Conservation (phyloP, 2,888 invertebrate genomes). For the Drosophila demipolita region DNA sequence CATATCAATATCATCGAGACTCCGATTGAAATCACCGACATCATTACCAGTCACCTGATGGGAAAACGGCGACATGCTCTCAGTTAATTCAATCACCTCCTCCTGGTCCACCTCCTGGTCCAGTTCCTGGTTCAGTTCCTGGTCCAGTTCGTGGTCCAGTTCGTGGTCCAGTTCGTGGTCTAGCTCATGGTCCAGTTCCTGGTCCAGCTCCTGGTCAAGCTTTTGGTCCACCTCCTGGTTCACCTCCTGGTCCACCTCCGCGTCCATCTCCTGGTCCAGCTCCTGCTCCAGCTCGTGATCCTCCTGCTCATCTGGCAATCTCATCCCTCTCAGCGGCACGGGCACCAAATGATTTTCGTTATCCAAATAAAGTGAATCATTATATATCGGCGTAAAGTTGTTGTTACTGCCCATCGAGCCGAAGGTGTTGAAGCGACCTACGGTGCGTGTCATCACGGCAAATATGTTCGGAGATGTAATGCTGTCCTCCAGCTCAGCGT, state of each 20-base stretch:
- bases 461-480: slow-evolving; percentile 51
- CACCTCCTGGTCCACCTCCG: neutral
- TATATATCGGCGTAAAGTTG: slow-evolving; percentile 90
- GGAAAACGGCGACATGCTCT: slow-evolving; percentile 9
- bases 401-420: slow-evolving; percentile 88
- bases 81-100: neutral
- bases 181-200: slow-evolving; percentile 40
- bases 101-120: neutral
- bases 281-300: slow-evolving; percentile 13
- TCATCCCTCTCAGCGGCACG: slow-evolving; percentile 55
- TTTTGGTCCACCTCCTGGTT: neutral
- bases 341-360: slow-evolving; percentile 80
- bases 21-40: neutral
- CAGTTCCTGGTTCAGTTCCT: neutral
- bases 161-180: neutral
- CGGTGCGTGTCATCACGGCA: slow-evolving; percentile 89
- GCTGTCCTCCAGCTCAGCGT: slow-evolving; percentile 1
- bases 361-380: slow-evolving; percentile 85
- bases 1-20: slow-evolving; percentile 7
- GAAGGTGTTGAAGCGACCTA: slow-evolving; percentile 90
- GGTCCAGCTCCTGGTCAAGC: slow-evolving; percentile 7
- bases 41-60: slow-evolving; percentile 48
- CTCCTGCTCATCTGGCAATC: slow-evolving; percentile 64
- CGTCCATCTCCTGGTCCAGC: too few species aligned
- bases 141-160: neutral